Base-by-base conservation (phyloP, 2,113 vertebrate species). In the Butorides virescens region DNA sequence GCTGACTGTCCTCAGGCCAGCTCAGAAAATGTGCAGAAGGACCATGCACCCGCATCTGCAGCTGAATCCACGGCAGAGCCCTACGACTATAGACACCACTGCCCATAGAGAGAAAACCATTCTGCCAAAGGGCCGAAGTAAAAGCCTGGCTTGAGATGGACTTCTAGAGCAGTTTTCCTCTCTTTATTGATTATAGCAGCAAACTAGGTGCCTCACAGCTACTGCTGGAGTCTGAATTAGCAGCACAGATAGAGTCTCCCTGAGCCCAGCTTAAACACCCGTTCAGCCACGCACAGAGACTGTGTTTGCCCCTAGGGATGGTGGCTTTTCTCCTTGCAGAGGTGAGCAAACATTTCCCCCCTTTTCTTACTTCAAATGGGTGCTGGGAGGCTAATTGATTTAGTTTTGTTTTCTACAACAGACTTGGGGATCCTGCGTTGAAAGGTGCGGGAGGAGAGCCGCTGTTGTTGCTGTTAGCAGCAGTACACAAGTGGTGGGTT, bases 1-100 rank as follows among this genome's bases (percentile, higher is more conserved):
- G 46, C 56, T 55, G 46, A 36, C 36, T 8, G 42, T 27, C 65
- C 4, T 2, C 22, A 59, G 39, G 19, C 30, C 30, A 25, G 47
- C 36, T 58, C 52, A 65, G 59, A 32, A 12, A 20, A 37, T 10
- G 7, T 17, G 22, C 15, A 58, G n/a, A 13, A 46, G 56, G 56
- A 13, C 13, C 29, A 1, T 0, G 71, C 5, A 5, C 50, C 42
- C 6, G 4, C 1, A 26, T 36, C 23, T 27, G 44, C 46, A 30
- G 66, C 26, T n/a, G 66, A n/a, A 71, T 18, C 75, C 50, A 1
- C 1, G 14, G 46, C 42, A 86, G 50, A 59, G 39, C 66, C 56
- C 58, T n/a, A 12, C 9, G 2, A 18, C n/a, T 22, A 30, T 2
- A 42, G 50, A 15, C 1, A 1, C n/a, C 65, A 19, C 5, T 3